Percentiles rank a stretch among this genome's conserved stretches.
These are phyloP conservation scores for Habroteleia sp. DNA, from an alignment of 2,888 invertebrate genomes.

Conservation along the genomic window DNA sequence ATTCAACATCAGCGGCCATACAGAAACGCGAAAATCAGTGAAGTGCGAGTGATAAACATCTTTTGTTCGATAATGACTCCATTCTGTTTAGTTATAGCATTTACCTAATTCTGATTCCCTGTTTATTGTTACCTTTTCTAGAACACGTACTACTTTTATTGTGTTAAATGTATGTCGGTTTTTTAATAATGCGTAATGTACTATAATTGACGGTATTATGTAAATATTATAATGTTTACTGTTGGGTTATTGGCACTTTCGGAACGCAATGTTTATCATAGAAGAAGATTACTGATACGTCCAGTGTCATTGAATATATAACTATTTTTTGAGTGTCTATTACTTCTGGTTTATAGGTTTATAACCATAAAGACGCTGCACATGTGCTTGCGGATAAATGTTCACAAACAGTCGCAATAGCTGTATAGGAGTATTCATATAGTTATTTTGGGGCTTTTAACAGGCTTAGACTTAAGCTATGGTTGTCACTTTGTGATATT, in stretches of 20 bases:
- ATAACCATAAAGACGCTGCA: constrained; percentile 54
- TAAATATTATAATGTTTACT: constrained; percentile 23
- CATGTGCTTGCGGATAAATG: constrained; percentile 48
- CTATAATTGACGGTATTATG: constrained; percentile 36
- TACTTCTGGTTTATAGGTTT: constrained; percentile 55
- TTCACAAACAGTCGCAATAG: constrained; percentile 23
- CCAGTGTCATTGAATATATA: constrained; percentile 20
- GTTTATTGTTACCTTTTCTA: constrained; percentile 58
- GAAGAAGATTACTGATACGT: constrained; percentile 16
- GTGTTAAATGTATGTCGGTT: constrained; percentile 29
- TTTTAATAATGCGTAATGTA: constrained; percentile 25
- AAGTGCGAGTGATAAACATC: constrained; percentile 58
- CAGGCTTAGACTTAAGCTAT: constrained; percentile 35
- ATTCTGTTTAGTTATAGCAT: constrained; percentile 56
- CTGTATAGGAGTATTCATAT: constrained; percentile 42
- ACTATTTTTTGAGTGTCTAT: constrained; percentile 50
- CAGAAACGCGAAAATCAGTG: constrained; percentile 51
- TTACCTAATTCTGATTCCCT: constrained; percentile 55
- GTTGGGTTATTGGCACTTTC: constrained; percentile 1
- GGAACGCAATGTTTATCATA: constrained; percentile 6
- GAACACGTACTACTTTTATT: constrained; percentile 55
- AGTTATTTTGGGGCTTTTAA: constrained; percentile 52
- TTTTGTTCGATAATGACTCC: constrained; percentile 58
- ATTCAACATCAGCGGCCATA: constrained; percentile 29
- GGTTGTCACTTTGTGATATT: constrained; percentile 55